Base-by-base conservation (phyloP, 2,113 vertebrate genomes). In the Oriolus oriolus region DNA sequence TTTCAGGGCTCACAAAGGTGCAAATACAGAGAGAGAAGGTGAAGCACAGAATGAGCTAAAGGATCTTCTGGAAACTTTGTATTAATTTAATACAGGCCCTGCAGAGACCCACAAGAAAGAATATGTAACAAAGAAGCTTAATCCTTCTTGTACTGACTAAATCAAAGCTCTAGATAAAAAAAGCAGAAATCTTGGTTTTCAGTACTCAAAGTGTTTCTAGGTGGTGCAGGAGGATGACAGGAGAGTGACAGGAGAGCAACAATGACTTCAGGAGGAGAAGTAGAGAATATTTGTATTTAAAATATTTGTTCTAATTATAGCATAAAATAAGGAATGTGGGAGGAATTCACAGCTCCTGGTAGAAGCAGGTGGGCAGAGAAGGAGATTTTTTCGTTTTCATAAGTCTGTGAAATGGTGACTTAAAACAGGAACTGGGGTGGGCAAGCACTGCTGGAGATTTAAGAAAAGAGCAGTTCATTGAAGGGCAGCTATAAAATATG, bases 271-370 rank as follows among this genome's bases (percentile, higher is more conserved):
- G 30, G 8, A 79, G 27, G 4, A 85, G 54, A 91, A 76, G 56
- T 20, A 83, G 31, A 79, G 70, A 90, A 53, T 76, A 95, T 92
- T 91, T 91, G 77, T 94, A 78, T 92, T 92, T 97, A 41, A 86
- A 89, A 84, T 84, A 90, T 97, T 95, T 96, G 33, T 74, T 74
- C 85, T 93, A 96, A 97, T 93, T 95, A 95, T 95, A 95, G 37
- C 41, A 54, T 64, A 18, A 84, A 93, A 89, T 41, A 65, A 50
- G 73, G 86, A 86, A 52, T 78, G 87, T 95, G 44, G 92, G 92
- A 93, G 69, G 73, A 4, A 4, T 94, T 83, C 28, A 10, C 50
- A 84, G 54, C 41, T 94, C 50, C 52, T 88, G 35, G 81, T 57
- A 90, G 89, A 95, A 96, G 69, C 42, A 90, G 78, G 84, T 90